Percentiles rank a stretch among this genome's conserved stretches.
phyloP scores from a whole-genome alignment of 1,140 invertebrate species.

The Glomeris maerens region DNA sequence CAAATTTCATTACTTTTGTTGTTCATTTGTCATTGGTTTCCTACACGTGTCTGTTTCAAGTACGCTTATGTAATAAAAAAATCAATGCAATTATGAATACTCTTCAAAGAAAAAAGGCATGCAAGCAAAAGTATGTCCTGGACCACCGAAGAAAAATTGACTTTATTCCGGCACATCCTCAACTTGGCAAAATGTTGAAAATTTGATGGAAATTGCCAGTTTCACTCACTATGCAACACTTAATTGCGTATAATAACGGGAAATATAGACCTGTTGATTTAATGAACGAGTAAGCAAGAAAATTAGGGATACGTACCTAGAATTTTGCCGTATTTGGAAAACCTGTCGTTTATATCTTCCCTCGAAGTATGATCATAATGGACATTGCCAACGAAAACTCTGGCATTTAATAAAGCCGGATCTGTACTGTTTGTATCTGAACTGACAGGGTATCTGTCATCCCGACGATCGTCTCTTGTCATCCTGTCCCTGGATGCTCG shows the following conservation, averaged over 20 bases:
- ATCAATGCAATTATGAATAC: too few relatives aligned
- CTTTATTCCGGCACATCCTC: too few relatives aligned
- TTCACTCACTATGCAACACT: not conserved
- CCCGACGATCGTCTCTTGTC: not conserved
- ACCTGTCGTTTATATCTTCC: conserved; percentile 55
- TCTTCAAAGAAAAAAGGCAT: too few relatives aligned
- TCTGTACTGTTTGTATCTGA: conserved; percentile 30
- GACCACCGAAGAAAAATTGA: too few relatives aligned
- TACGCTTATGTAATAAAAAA: too few relatives aligned
- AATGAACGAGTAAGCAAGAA: too few relatives aligned
- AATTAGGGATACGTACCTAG: conserved; percentile 24
- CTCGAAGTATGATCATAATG: conserved; percentile 44
- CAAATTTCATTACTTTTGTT: conserved; percentile 4
- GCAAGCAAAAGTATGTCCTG: too few relatives aligned
- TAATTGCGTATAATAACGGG: not conserved
- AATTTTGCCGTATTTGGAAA: conserved; percentile 51
- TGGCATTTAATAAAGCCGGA: conserved; percentile 46
- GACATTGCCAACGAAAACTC: conserved; percentile 61
- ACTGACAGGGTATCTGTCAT: not conserved
- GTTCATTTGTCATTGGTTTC: conserved; percentile 5
- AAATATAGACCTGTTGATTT: not conserved
- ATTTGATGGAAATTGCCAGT: too few relatives aligned
- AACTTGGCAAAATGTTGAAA: too few relatives aligned
- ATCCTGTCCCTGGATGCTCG: not conserved
- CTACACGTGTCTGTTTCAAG: too few relatives aligned